A percentile compares a stretch with the other conserved stretches of the same genome.
phyloP scores from a whole-genome alignment of 2,888 invertebrate species.

The Stramonita haemastoma region DNA sequence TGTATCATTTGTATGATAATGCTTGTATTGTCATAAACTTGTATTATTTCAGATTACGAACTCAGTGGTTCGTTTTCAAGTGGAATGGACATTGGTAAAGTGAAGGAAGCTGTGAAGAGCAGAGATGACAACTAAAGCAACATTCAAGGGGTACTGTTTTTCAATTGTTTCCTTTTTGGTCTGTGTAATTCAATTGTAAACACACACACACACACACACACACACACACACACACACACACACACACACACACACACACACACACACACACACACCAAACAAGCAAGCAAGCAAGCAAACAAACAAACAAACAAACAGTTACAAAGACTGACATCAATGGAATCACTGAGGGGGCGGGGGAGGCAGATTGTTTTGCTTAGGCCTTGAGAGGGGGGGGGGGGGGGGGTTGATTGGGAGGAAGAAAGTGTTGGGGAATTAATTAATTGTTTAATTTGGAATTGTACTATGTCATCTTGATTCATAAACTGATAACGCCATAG shows the following conservation, averaged over 20 bases:
- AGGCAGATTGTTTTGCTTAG: neutral
- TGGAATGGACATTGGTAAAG: neutral
- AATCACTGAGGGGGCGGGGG: neutral
- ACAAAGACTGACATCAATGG: neutral
- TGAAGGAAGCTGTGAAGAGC: neutral
- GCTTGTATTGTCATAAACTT: no score
- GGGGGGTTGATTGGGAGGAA: no score
- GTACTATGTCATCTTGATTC: no score
- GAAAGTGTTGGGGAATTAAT: no score
- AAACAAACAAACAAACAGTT: neutral
- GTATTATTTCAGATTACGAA: no score
- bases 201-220: neutral
- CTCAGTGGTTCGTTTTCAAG: neutral
- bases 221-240: slow-evolving; percentile 13
- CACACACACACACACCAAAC: neutral
- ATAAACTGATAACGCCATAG: no score
- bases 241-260: slow-evolving; percentile 28
- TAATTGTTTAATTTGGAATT: no score
- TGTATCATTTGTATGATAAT: no score
- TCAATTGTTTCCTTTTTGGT: neutral
- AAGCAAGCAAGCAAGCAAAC: no score
- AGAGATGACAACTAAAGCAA: slow-evolving; percentile 32
- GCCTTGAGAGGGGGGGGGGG: neutral
- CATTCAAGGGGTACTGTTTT: slow-evolving; percentile 33
- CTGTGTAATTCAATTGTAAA: neutral